Evolutionary conservation across 2,888 invertebrate genomes (phyloP).

Genomic region (Rambutsinella grinnellia): DNA sequence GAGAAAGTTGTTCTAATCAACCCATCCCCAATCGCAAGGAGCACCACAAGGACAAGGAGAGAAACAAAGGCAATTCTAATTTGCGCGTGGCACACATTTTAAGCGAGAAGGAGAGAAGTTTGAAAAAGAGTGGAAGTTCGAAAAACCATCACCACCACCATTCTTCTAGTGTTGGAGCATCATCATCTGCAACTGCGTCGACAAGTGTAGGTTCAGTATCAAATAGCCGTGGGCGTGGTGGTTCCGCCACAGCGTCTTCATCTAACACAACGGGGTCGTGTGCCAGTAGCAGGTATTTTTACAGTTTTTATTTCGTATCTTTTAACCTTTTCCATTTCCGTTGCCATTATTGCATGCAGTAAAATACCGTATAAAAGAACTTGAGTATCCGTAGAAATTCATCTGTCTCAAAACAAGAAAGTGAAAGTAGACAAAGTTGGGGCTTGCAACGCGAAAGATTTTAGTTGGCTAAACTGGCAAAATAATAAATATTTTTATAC

Average conservation of each 20-base stretch:
- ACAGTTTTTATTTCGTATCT: too few species aligned
- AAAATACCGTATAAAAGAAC: too few species aligned
- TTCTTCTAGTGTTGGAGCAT: neutral
- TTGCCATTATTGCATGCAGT: too few species aligned
- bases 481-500: too few species aligned
- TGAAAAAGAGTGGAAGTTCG: constrained; percentile 40
- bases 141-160: neutral
- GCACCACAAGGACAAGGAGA: constrained; percentile 10
- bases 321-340: too few species aligned
- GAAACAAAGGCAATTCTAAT: constrained; percentile 22
- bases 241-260: constrained; percentile 61
- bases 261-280: constrained; percentile 77
- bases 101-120: constrained; percentile 63
- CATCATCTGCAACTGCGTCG: constrained; percentile 7
- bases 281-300: constrained; percentile 74
- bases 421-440: too few species aligned
- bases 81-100: constrained; percentile 62
- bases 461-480: too few species aligned
- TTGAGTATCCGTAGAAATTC: neutral
- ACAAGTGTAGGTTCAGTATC: constrained; percentile 33
- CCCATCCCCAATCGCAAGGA: neutral
- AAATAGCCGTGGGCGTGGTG: constrained; percentile 61
- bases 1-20: neutral
- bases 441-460: too few species aligned
- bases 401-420: neutral